Evolutionary conservation across 2,888 invertebrate genomes (phyloP).

Genomic region (Thereva nobilitata): DNA sequence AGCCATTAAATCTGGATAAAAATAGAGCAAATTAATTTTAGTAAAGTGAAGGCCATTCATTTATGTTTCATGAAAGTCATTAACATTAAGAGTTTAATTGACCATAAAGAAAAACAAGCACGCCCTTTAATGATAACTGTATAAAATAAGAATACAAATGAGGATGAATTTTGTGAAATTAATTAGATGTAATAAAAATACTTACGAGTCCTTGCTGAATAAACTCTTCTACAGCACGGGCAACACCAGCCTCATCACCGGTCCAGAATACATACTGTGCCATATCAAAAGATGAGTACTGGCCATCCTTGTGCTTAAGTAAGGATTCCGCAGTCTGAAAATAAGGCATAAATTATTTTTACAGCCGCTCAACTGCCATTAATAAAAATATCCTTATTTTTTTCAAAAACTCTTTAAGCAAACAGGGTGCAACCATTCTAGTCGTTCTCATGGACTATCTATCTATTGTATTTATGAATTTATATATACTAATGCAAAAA

Average conservation of each 20-base stretch:
- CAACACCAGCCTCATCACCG: conserved; percentile 78
- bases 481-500: neutral
- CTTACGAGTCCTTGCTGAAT: conserved; percentile 75
- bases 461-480: neutral
- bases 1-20: no score
- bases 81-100: neutral
- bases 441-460: conserved; percentile 12
- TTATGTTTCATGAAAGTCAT: no score
- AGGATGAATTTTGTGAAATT: no score
- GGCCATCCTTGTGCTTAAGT: conserved; percentile 63
- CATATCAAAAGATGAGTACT: conserved; percentile 78
- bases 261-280: conserved; percentile 84
- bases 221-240: conserved; percentile 75
- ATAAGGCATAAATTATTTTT: conserved; percentile 34
- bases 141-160: no score
- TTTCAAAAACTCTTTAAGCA: no score
- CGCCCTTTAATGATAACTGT: no score
- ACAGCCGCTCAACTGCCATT: neutral
- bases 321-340: conserved; percentile 60
- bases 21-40: no score
- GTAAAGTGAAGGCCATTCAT: no score
- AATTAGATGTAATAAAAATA: conserved; percentile 38
- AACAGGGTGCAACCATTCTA: conserved; percentile 3
- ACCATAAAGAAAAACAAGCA: conserved; percentile 1
- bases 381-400: no score